Evolutionary conservation across 2,888 invertebrate species (phyloP).

Genomic region (Tipula confusa): DNA sequence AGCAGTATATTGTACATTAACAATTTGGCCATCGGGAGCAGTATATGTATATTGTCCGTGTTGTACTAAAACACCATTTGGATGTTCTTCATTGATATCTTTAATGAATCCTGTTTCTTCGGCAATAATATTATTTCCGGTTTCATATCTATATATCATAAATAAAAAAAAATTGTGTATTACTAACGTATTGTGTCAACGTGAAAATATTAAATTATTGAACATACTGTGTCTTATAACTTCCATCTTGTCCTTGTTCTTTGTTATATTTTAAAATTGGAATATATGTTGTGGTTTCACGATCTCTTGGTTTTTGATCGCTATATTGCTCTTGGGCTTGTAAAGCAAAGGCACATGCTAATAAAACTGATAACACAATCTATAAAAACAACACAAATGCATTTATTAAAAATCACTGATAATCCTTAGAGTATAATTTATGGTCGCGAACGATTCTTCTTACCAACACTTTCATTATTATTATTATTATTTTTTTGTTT

Average conservation of each 20-base stretch:
- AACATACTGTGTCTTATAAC: constrained; percentile 72
- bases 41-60: constrained; percentile 75
- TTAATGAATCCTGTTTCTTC: constrained; percentile 75
- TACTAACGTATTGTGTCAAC: constrained; percentile 4
- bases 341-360: constrained; percentile 31
- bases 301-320: neutral
- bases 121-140: constrained; percentile 75
- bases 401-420: constrained; percentile 28
- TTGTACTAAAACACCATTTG: constrained; percentile 67
- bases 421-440: neutral
- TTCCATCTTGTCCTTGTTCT: constrained; percentile 77
- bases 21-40: constrained; percentile 69
- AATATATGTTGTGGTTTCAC: constrained; percentile 65
- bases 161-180: constrained; percentile 36
- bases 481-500: constrained; percentile 29
- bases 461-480: constrained; percentile 52
- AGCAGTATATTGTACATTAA: constrained; percentile 72
- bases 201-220: constrained; percentile 29
- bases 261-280: constrained; percentile 79
- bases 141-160: constrained; percentile 62
- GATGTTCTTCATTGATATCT: constrained; percentile 58
- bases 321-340: neutral
- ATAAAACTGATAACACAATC: constrained; percentile 32
- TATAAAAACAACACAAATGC: constrained; percentile 28
- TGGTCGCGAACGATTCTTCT: constrained; percentile 39